Percentiles rank a stretch among this genome's conserved stretches.
Evolutionary conservation across 2,888 invertebrate genomes (phyloP).

Genomic region (Drosophila ustulata): DNA sequence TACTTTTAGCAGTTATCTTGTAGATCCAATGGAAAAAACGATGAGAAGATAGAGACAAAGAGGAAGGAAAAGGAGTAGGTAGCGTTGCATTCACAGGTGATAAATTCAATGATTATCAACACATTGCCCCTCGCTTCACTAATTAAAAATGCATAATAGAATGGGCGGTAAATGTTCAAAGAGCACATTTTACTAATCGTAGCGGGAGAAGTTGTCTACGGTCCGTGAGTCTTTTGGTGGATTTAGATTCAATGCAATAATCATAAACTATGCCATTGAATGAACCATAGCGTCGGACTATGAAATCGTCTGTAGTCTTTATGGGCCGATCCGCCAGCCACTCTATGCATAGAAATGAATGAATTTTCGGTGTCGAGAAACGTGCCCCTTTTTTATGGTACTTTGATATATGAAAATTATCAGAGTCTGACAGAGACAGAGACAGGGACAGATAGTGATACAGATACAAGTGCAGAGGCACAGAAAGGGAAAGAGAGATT

Average conservation of each 20-base stretch:
- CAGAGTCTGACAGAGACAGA: slow-evolving; percentile 33
- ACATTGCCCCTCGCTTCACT: slow-evolving; percentile 51
- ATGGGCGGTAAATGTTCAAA: slow-evolving; percentile 57
- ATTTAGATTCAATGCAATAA: slow-evolving; percentile 65
- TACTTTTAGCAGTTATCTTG: slow-evolving; percentile 20
- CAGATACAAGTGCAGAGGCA: not conserved
- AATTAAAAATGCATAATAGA: slow-evolving; percentile 76
- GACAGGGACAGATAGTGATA: not conserved
- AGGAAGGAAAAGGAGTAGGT: slow-evolving; percentile 25
- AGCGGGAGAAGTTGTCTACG: slow-evolving; percentile 24
- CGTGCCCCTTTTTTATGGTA: slow-evolving; percentile 72
- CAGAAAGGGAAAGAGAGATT: not conserved
- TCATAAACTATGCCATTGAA: slow-evolving; percentile 69
- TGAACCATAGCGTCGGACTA: slow-evolving; percentile 46
- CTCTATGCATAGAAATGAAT: slow-evolving; percentile 74
- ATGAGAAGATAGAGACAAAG: not conserved
- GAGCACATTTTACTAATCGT: slow-evolving; percentile 60
- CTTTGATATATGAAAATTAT: slow-evolving; percentile 78
- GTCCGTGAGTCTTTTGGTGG: slow-evolving; percentile 8
- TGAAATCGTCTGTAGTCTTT: slow-evolving; percentile 76
- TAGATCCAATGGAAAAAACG: slow-evolving; percentile 48
- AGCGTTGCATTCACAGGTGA: slow-evolving; percentile 73
- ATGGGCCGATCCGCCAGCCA: slow-evolving; percentile 47
- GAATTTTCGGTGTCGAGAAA: slow-evolving; percentile 44
- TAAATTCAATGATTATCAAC: slow-evolving; percentile 79